Conservation (phyloP, 2,797 vertebrate species). For the Pelochelys cantorii region DNA sequence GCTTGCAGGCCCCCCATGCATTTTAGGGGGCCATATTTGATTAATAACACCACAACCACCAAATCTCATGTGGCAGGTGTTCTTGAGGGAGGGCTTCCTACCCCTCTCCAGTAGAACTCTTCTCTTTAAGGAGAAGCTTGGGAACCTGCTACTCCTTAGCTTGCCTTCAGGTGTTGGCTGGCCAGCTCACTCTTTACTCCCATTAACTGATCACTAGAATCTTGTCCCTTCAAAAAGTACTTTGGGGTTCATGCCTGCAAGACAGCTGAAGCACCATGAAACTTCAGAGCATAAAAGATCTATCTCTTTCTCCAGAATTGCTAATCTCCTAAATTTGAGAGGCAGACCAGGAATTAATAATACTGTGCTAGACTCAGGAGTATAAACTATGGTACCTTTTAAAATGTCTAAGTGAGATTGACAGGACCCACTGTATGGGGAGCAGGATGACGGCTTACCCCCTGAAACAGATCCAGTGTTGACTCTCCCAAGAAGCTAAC, state of each 20-base stretch:
- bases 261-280: fast-evolving
- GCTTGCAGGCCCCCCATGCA: fast-evolving
- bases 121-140: not conserved
- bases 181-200: not conserved
- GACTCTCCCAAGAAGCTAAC: fast-evolving
- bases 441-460: fast-evolving
- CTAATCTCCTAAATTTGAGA: fast-evolving
- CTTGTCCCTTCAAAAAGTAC: fast-evolving
- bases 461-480: fast-evolving
- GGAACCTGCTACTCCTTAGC: not conserved
- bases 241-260: fast-evolving
- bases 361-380: fast-evolving
- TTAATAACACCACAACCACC: fast-evolving
- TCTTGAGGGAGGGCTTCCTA: fast-evolving
- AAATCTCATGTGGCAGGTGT: not conserved
- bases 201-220: not conserved
- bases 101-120: not conserved
- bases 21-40: not conserved
- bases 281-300: not conserved
- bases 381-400: fast-evolving
- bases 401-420: not conserved
- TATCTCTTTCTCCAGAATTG: not conserved
- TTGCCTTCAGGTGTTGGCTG: not conserved
- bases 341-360: not conserved
- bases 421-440: not conserved